These are phyloP conservation scores for Chymomyza fuscimana DNA, from an alignment of 2,888 invertebrate genomes.

Conservation along the genomic window DNA sequence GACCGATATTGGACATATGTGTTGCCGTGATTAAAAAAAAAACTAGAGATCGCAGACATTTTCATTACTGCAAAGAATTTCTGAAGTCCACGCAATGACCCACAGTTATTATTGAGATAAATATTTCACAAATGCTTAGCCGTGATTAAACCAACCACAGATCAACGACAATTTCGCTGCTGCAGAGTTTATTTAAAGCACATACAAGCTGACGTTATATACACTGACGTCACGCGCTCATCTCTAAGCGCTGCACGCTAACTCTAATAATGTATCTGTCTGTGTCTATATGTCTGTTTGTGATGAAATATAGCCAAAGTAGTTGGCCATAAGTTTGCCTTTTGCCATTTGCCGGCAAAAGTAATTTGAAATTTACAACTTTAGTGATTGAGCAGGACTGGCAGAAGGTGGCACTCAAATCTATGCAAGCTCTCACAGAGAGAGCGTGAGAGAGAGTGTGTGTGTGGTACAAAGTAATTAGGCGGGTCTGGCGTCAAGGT, in stretches of 20 bases:
- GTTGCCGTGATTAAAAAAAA: no score
- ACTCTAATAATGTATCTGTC: background rate
- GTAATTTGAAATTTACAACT: conserved; percentile 69
- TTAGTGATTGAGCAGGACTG: conserved; percentile 51
- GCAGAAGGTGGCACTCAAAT: background rate
- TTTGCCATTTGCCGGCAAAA: conserved; percentile 20
- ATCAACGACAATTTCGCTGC: no score
- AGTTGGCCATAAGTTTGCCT: conserved; percentile 14
- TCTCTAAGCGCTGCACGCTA: background rate
- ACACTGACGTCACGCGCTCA: background rate
- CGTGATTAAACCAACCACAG: no score
- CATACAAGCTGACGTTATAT: background rate
- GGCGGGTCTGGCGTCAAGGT: background rate
- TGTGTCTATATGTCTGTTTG: background rate
- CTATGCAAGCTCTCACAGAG: background rate
- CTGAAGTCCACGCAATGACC: no score
- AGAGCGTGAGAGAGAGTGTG: background rate
- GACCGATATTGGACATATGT: no score
- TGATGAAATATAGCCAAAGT: conserved; percentile 31
- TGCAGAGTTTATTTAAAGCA: no score
- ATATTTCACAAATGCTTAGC: no score
- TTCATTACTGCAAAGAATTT: no score
- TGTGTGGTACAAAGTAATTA: background rate
- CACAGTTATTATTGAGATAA: no score
- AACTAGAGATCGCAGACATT: no score